Evolutionary conservation across 2,113 vertebrate species (phyloP), one percentile per base, ranked within the genome.

Genomic region (Todiramphus saurophagus): DNA sequence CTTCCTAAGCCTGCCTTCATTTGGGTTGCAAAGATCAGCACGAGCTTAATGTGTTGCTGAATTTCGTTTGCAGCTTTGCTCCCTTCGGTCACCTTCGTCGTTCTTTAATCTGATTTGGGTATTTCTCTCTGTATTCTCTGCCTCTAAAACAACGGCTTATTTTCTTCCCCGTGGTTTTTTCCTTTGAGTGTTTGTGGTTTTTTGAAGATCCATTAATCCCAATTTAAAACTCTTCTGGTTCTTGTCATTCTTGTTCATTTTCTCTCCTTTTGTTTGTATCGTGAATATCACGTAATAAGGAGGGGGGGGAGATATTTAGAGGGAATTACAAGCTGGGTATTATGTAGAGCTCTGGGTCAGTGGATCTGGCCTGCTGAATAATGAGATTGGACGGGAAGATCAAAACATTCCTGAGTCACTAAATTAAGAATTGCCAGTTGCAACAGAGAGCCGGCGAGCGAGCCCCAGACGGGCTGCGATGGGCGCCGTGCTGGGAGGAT

Each of bases 261-360:
- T 33, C 51, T 48, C 53, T 64, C 70, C 73, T 35, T 59, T 59
- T 81, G 62, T 83, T 76, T 62, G 41, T 28, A 2, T 23, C 33
- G 24, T 76, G 87, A 68, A 33, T 51, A 33, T 81, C 66, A 2
- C 16, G 39, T 31, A 19, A 24, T 56, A 20, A 30, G 8, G 27
- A 56, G 83, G 41, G 60, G 83, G 41, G 60, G 79, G 44, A 44
- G 87, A 53, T 89, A 50, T 37, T 62, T 68, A 43, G 77, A 20
- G 39, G 89, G 78, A 63, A 50, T 96, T 76, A 70, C 82, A 35
- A 50, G 78, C 84, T n/a, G 84, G 50, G 78, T 35, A 51, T 96
- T 93, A 80, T n/a, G 81, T 79, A 46, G 95, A 94, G 93, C 91
- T 91, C 30, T 91, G 93, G 95, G 95, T 95, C 87, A 93, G 89